These are phyloP conservation scores for Baronia brevicornis DNA, from an alignment of 2,888 invertebrate genomes.

Conservation along the genomic window DNA sequence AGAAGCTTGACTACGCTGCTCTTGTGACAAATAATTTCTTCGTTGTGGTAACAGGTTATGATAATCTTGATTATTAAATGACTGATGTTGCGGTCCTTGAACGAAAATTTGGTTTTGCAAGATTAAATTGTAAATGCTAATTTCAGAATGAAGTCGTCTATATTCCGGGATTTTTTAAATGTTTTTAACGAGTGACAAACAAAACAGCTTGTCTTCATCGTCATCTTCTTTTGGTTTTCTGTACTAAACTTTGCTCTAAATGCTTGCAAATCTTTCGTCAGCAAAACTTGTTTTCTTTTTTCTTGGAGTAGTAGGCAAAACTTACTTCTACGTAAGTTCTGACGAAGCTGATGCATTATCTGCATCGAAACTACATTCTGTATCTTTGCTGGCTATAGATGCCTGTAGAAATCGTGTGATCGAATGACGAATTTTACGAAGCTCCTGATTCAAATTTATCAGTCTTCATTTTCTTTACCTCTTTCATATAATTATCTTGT, in stretches of 20 bases:
- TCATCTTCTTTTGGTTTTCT: slow-evolving; percentile 22
- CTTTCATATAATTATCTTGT: slow-evolving; percentile 22
- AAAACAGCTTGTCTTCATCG: slow-evolving; percentile 21
- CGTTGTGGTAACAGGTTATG: slow-evolving; percentile 20
- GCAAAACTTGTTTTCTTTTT: slow-evolving; percentile 21
- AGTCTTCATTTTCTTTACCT: slow-evolving; percentile 19
- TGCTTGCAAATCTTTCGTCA: slow-evolving; percentile 22
- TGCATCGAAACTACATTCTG: slow-evolving; percentile 18
- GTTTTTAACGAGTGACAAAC: slow-evolving; percentile 20
- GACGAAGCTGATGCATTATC: slow-evolving; percentile 19
- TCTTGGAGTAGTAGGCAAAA: slow-evolving; percentile 20
- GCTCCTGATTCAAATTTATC: slow-evolving; percentile 22
- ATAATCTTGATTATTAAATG: slow-evolving; percentile 20
- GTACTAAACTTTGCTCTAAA: slow-evolving; percentile 21
- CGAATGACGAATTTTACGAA: slow-evolving; percentile 19
- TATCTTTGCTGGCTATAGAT: slow-evolving; percentile 17
- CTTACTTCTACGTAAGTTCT: slow-evolving; percentile 19
- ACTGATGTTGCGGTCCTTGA: too few species aligned
- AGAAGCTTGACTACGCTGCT: slow-evolving; percentile 22
- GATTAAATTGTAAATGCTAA: slow-evolving; percentile 23
- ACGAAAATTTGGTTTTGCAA: too few species aligned
- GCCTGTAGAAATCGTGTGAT: slow-evolving; percentile 19
- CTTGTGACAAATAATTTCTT: slow-evolving; percentile 22
- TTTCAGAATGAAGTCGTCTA: slow-evolving; percentile 20
- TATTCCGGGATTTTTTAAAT: slow-evolving; percentile 20